Conservation (phyloP, 1,140 invertebrate species). For the Drosophila prosaltans region DNA sequence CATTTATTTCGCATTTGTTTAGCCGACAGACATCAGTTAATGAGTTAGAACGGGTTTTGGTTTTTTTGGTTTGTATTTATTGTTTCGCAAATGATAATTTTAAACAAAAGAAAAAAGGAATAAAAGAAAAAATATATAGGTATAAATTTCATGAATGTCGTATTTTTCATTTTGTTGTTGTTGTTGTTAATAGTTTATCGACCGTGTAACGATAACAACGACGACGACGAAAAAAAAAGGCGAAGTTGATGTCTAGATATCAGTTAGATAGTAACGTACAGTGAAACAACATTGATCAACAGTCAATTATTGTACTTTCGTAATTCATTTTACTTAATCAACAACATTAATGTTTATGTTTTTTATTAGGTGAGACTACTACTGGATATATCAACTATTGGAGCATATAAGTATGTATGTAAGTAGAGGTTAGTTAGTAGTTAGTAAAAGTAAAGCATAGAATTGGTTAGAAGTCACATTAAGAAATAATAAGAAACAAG, state of each 20-base stretch:
- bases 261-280: constrained; percentile 44
- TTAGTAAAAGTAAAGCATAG: constrained; percentile 21
- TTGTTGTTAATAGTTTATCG: constrained; percentile 42
- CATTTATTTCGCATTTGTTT: constrained; percentile 69
- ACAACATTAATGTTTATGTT: constrained; percentile 51
- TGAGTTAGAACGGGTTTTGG: constrained; percentile 46
- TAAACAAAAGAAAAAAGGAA: constrained; percentile 53
- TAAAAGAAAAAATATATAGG: constrained; percentile 53
- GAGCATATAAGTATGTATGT: constrained; percentile 35
- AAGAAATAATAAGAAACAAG: constrained; percentile 7
- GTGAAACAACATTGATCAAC: constrained; percentile 49
- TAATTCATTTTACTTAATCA: constrained; percentile 2
- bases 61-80: constrained; percentile 40
- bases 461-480: constrained; percentile 30
- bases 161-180: constrained; percentile 31
- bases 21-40: constrained; percentile 59
- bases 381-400: constrained; percentile 20
- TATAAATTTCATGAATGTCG: constrained; percentile 69
- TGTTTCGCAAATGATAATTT: constrained; percentile 45
- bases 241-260: constrained; percentile 43
- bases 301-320: constrained; percentile 8
- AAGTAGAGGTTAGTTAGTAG: constrained; percentile 35
- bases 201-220: constrained; percentile 44
- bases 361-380: constrained; percentile 48
- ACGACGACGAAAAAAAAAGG: constrained; percentile 53